Evolutionary conservation across 2,888 invertebrate genomes (phyloP), one percentile per base, ranked within the genome.

Genomic region (Scrobipalpa atriplicella): DNA sequence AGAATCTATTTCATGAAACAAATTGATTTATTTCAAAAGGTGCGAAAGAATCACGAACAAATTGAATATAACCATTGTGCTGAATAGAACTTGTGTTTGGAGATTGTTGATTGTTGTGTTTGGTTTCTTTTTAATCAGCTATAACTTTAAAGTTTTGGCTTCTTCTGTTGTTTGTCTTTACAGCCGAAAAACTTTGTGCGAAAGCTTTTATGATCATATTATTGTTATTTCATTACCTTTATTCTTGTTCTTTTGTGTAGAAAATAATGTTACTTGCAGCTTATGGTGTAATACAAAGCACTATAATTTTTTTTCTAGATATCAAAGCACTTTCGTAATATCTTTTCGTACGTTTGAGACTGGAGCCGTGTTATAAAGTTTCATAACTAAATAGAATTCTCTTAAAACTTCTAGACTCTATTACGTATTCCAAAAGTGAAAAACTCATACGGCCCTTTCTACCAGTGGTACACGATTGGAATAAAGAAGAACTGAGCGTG

Each of bases 81-180:
- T 51, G 19, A 60, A n/a, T n/a, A n/a, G n/a, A n/a, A 60, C 36
- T 67, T 52, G 43, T 2, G 8, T 36, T n/a, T 2, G 36, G 43
- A 52, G 68, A 72, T 73, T 69, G n/a, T n/a, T n/a, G n/a, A n/a
- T n/a, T n/a, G n/a, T n/a, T n/a, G n/a, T n/a, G n/a, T n/a, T n/a
- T n/a, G n/a, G n/a, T n/a, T 74, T 69, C 73, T 73, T 73, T 67
- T 64, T 69, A 69, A 71, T 70, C 71, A 72, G 64, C 63, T 66
- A 64, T 68, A 65, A 68, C 68, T 71, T 67, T 65, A 16, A 65
- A 51, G 38, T 18, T 43, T 60, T 38, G 19, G 47, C 29, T 51
- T 13, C 29, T 16, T 29, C 13, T 41, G 18, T 11, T 39, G 39
- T 18, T 10, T 39, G 7, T 39, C 19, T 41, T 61, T 61, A 41